Evolutionary conservation across 2,113 vertebrate species (phyloP).

Genomic region (Zeus faber): DNA sequence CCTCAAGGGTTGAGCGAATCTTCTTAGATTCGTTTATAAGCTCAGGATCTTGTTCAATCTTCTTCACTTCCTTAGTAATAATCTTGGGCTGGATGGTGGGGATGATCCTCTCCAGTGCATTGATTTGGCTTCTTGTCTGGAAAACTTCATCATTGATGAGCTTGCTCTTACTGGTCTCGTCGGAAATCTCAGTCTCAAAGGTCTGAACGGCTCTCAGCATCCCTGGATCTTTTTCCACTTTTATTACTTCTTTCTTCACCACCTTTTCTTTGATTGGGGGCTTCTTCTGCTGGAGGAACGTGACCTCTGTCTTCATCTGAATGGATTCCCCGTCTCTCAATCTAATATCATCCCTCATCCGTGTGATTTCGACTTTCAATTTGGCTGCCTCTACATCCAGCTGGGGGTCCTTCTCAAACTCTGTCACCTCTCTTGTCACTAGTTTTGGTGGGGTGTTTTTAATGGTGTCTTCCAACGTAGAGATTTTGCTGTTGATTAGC

Average conservation of each 20-base stretch:
- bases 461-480: conserved; percentile 70
- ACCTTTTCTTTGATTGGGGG: conserved; percentile 84
- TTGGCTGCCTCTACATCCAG: conserved; percentile 80
- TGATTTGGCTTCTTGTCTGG: conserved; percentile 78
- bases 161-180: conserved; percentile 75
- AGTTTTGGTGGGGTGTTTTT: conserved; percentile 77
- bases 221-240: conserved; percentile 85
- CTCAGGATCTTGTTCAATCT: conserved; percentile 85
- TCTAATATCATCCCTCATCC: conserved; percentile 71
- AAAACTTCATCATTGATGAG: conserved; percentile 72
- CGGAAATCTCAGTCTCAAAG: conserved; percentile 79
- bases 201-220: conserved; percentile 80
- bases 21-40: conserved; percentile 77
- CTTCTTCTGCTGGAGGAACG: conserved; percentile 80
- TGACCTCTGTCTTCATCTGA: conserved; percentile 78
- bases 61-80: conserved; percentile 91
- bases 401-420: conserved; percentile 87
- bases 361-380: conserved; percentile 77
- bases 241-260: conserved; percentile 89
- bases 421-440: conserved; percentile 92
- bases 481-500: conserved; percentile 68
- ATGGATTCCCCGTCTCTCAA: conserved; percentile 66
- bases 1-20: conserved; percentile 74
- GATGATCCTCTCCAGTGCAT: conserved; percentile 84
- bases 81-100: conserved; percentile 84